phyloP scores from a whole-genome alignment of 2,888 invertebrate species.

The Scaptomyza caliginosa region DNA sequence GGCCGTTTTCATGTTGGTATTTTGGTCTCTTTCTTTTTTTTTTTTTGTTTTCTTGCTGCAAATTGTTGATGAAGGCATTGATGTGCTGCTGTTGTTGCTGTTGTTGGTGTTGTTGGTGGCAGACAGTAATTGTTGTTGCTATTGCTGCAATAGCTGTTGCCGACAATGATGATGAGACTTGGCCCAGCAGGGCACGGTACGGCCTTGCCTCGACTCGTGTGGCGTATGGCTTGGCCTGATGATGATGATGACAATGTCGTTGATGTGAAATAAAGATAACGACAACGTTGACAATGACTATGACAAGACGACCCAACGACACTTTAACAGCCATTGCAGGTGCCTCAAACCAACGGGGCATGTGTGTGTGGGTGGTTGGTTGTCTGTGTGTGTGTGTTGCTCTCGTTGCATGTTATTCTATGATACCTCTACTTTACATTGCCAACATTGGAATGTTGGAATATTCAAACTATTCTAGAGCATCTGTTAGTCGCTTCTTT shows the following conservation, averaged over 20 bases:
- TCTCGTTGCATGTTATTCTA: neutral
- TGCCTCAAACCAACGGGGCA: constrained; percentile 47
- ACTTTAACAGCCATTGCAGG: constrained; percentile 76
- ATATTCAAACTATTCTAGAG: neutral
- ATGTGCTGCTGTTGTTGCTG: constrained; percentile 37
- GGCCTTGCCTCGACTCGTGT: constrained; percentile 5
- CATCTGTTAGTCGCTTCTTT: constrained; percentile 11
- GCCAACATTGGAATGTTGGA: neutral
- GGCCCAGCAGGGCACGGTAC: constrained; percentile 6
- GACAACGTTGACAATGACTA: constrained; percentile 77
- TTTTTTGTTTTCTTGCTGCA: constrained; percentile 53
- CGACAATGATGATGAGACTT: constrained; percentile 67
- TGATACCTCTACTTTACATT: neutral
- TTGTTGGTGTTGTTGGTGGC: constrained; percentile 35
- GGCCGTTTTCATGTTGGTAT: constrained; percentile 53
- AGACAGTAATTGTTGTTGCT: constrained; percentile 34
- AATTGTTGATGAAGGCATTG: constrained; percentile 77
- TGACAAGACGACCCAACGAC: constrained; percentile 75
- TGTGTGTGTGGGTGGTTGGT: neutral
- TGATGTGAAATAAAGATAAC: constrained; percentile 78
- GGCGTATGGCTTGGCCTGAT: constrained; percentile 13
- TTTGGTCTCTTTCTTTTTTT: neutral
- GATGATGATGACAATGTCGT: constrained; percentile 73
- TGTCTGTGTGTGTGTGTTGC: neutral
- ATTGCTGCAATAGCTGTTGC: constrained; percentile 54